phyloP scores from a whole-genome alignment of 1,140 invertebrate species.

The Hycleus phaleratus region DNA sequence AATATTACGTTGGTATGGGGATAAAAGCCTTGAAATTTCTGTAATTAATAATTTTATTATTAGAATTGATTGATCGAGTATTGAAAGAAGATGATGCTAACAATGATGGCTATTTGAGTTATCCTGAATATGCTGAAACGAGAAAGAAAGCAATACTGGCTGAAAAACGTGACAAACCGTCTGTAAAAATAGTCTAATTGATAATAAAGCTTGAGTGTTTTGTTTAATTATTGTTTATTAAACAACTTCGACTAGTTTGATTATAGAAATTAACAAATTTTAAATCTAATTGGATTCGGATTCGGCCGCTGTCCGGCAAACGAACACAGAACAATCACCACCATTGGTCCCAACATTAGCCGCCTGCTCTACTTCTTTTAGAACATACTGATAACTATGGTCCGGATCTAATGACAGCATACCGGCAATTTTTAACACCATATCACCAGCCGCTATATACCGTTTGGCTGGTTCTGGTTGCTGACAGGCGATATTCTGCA shows the following conservation, averaged over 20 bases:
- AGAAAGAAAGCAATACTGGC: constrained; percentile 36
- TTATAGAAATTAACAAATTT: too few species aligned
- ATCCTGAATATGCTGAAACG: constrained; percentile 63
- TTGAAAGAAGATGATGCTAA: constrained; percentile 69
- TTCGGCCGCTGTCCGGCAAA: not conserved
- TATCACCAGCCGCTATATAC: constrained; percentile 66
- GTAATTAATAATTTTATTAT: constrained; percentile 1
- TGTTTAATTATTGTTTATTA: too few species aligned
- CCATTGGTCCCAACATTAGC: constrained; percentile 27
- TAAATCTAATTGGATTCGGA: too few species aligned
- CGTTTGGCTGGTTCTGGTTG: constrained; percentile 61
- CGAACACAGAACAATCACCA: constrained; percentile 28
- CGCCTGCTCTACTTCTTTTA: constrained; percentile 33
- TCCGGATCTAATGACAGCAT: constrained; percentile 42
- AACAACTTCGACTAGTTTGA: too few species aligned
- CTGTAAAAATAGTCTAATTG: constrained; percentile 5
- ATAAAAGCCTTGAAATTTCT: constrained; percentile 8
- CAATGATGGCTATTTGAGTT: constrained; percentile 74
- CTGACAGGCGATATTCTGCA: constrained; percentile 67
- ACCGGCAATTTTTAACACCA: constrained; percentile 61
- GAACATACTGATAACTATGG: constrained; percentile 26
- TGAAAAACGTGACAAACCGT: not conserved
- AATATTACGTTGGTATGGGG: constrained; percentile 43
- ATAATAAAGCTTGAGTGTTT: not conserved
- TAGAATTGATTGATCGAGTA: constrained; percentile 74